phyloP scores from a whole-genome alignment of 2,113 vertebrate genomes.

The Falco punctatus region DNA sequence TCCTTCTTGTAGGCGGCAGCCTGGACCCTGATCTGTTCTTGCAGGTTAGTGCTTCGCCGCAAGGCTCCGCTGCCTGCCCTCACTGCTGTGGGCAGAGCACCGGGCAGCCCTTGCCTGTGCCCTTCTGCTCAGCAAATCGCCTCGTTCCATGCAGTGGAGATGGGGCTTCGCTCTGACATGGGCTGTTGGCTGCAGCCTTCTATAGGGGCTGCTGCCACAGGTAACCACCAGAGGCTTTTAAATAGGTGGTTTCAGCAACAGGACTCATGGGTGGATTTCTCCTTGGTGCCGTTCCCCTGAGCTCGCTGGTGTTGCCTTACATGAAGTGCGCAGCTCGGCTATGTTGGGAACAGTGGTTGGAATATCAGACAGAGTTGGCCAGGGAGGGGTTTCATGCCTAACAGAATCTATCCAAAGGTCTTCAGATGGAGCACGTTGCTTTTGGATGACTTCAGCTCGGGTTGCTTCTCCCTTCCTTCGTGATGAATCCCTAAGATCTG shows the following conservation, averaged over 20 bases:
- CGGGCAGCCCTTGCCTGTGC: neutral
- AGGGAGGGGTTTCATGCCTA: neutral
- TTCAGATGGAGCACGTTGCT: neutral
- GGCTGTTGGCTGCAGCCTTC: neutral
- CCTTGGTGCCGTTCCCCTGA: neutral
- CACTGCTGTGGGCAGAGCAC: neutral
- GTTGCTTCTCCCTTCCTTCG: neutral
- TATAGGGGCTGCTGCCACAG: neutral
- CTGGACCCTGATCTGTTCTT: neutral
- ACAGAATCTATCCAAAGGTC: neutral
- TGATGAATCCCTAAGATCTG: neutral
- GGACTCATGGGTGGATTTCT: neutral
- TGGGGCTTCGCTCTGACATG: neutral
- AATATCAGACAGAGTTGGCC: neutral
- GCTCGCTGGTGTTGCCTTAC: neutral
- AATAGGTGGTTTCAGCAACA: neutral
- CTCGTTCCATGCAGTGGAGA: neutral
- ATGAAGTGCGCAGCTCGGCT: rapidly evolving
- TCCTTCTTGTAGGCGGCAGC: neutral
- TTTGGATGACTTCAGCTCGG: neutral
- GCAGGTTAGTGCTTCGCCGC: neutral
- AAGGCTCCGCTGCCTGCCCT: neutral
- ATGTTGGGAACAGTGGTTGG: rapidly evolving
- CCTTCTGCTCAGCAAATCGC: neutral
- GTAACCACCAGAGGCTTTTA: neutral